phyloP scores from a whole-genome alignment of 1,140 invertebrate species.

The Sarcophaga bullata region DNA sequence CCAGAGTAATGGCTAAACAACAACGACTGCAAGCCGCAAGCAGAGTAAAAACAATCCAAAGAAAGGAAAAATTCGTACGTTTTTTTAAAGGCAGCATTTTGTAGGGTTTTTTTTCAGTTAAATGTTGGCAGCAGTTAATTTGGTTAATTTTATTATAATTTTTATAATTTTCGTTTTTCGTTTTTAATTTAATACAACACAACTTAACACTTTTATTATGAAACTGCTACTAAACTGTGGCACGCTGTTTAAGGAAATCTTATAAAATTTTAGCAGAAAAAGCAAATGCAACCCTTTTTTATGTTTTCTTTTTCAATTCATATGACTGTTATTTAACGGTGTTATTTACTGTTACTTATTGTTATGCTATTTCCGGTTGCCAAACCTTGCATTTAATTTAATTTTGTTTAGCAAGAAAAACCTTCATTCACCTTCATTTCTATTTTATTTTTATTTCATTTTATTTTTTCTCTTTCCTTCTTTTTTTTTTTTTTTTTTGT shows the following conservation, averaged over 20 bases:
- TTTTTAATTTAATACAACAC: neutral
- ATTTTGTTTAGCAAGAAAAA: neutral
- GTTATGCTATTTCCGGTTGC: neutral
- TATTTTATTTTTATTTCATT: neutral
- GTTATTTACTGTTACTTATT: neutral
- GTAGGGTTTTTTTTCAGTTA: neutral
- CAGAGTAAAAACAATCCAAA: neutral
- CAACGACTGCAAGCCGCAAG: neutral
- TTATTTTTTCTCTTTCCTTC: neutral
- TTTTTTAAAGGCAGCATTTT: neutral
- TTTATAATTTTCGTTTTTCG: too few relatives aligned
- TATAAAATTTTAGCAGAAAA: neutral
- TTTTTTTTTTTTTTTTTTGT: neutral
- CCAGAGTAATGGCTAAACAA: neutral
- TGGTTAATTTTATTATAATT: too few relatives aligned
- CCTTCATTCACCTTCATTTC: neutral
- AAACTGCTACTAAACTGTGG: slow-evolving; percentile 6
- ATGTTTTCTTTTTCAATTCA: neutral
- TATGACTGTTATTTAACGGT: neutral
- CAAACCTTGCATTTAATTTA: slow-evolving; percentile 13
- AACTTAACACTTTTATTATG: slow-evolving; percentile 34
- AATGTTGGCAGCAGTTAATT: slow-evolving; percentile 21
- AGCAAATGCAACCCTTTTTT: slow-evolving; percentile 17
- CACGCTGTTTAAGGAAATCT: neutral
- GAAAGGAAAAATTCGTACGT: neutral